Conservation (phyloP, 2,888 invertebrate species). For the Scaptomyza polygonia region DNA sequence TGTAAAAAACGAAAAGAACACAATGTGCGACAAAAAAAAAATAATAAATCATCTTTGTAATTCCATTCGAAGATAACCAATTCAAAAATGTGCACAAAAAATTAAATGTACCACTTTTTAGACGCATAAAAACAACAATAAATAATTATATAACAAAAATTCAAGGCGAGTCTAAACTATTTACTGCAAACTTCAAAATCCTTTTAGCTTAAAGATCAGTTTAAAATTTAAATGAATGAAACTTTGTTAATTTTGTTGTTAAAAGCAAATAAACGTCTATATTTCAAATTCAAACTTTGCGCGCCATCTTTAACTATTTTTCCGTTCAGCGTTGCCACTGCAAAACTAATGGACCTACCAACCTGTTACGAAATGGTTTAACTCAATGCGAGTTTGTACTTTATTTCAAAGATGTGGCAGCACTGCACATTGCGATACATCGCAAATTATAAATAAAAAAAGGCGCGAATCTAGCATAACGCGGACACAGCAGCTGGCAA, state of each 20-base stretch:
- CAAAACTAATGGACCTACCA: constrained; percentile 15
- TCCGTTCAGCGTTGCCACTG: constrained; percentile 24
- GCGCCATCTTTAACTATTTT: not conserved
- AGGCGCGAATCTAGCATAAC: constrained; percentile 58
- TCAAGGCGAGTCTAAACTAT: constrained; percentile 51
- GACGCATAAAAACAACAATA: constrained; percentile 66
- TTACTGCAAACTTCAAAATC: constrained; percentile 47
- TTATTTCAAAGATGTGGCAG: not conserved
- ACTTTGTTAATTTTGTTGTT: constrained; percentile 72
- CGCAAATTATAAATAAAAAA: constrained; percentile 32
- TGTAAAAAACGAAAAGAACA: constrained; percentile 60
- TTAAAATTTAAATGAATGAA: constrained; percentile 45
- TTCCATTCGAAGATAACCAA: constrained; percentile 61
- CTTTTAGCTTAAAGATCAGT: constrained; percentile 38
- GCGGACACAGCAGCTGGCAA: constrained; percentile 36
- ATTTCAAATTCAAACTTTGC: constrained; percentile 55
- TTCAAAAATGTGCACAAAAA: constrained; percentile 68
- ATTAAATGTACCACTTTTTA: constrained; percentile 71
- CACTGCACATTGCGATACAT: constrained; percentile 5
- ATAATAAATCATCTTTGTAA: constrained; percentile 47
- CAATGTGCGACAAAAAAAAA: constrained; percentile 36
- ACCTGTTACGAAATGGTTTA: not conserved
- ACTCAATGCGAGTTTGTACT: not conserved
- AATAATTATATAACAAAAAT: constrained; percentile 67
- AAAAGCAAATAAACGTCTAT: constrained; percentile 60